These are phyloP conservation scores for Cherax quadricarinatus DNA, from an alignment of 1,140 invertebrate species.

Conservation along the genomic window DNA sequence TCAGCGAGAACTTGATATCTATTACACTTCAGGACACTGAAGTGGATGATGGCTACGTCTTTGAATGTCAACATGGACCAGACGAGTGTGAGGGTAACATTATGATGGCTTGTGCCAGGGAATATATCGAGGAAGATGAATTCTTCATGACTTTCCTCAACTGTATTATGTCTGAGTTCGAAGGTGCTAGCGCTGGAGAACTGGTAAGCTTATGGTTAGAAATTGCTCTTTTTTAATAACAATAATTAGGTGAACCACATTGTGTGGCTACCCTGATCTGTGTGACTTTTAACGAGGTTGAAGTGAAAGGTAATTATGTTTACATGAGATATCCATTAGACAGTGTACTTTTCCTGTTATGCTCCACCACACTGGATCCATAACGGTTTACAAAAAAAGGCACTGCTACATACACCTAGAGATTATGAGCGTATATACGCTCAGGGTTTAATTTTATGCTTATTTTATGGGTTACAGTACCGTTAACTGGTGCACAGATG, in stretches of 20 bases:
- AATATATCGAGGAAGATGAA: constrained; percentile 74
- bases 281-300: too few species aligned
- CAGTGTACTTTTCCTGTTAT: neutral
- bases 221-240: neutral
- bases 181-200: neutral
- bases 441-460: too few species aligned
- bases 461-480: too few species aligned
- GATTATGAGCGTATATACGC: too few species aligned
- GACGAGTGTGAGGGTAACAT: constrained; percentile 90
- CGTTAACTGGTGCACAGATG: too few species aligned
- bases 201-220: neutral
- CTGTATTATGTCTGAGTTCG: constrained; percentile 56
- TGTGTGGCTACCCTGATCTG: neutral
- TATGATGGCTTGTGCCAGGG: constrained; percentile 88
- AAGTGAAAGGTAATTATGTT: neutral
- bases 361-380: neutral
- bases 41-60: constrained; percentile 45
- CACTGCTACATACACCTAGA: too few species aligned
- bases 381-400: neutral
- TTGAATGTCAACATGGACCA: constrained; percentile 87
- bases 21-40: neutral
- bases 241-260: neutral
- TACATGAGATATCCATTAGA: neutral
- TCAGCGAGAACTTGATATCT: neutral
- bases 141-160: constrained; percentile 47